These are phyloP conservation scores for Drosophila ogumai DNA, from an alignment of 1,140 invertebrate species.

Conservation along the genomic window DNA sequence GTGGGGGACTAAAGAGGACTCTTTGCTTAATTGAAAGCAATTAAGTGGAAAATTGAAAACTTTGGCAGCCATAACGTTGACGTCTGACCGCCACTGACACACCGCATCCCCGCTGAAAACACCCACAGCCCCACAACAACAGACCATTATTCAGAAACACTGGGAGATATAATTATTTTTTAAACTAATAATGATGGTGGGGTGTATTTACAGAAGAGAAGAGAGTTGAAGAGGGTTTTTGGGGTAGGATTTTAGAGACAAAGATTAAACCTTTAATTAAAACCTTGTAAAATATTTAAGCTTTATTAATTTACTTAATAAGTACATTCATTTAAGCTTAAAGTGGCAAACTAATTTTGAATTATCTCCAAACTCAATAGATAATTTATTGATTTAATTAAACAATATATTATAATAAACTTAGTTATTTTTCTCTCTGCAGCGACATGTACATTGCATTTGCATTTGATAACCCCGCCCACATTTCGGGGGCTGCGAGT, in stretches of 20 bases:
- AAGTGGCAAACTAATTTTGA: neutral
- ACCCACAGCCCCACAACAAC: constrained; percentile 2
- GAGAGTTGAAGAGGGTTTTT: neutral
- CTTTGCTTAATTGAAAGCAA: constrained; percentile 84
- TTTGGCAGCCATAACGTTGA: constrained; percentile 83
- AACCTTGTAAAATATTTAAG: too few relatives aligned
- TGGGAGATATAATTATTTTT: neutral
- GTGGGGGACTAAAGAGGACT: constrained; percentile 75
- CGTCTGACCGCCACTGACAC: constrained; percentile 63
- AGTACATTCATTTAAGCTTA: neutral
- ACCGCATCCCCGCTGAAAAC: constrained; percentile 10
- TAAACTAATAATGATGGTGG: neutral
- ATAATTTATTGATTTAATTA: neutral
- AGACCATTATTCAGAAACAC: constrained; percentile 18
- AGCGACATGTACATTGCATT: constrained; percentile 61
- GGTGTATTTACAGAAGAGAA: neutral
- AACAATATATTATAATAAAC: rapidly evolving
- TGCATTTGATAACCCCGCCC: constrained; percentile 77
- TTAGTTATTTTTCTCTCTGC: constrained; percentile 6
- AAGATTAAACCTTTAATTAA: too few relatives aligned
- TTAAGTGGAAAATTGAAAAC: constrained; percentile 84
- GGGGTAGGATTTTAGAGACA: neutral
- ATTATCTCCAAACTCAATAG: neutral
- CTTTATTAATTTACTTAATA: neutral
- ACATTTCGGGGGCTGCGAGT: constrained; percentile 40